Base-by-base conservation (phyloP, 2,888 invertebrate species). In the Hermodice carunculata region DNA sequence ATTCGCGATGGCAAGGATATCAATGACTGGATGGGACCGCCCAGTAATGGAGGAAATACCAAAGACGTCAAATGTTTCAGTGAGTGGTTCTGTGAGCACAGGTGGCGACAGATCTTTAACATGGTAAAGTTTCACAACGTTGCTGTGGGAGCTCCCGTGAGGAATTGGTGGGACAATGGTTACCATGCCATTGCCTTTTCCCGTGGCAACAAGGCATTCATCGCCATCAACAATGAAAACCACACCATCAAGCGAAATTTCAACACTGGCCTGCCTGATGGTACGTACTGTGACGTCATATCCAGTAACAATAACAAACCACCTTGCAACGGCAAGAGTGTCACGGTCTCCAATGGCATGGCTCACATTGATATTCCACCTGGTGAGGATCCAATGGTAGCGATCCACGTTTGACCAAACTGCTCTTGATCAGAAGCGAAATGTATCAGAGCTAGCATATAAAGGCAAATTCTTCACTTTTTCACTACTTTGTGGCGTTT, bases 371-470 rank as follows among this genome's bases (percentile, higher is more conserved):
- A 83, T 46, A 83, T 93, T 8, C 81, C 87, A 0, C 81, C 86
- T 28, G 49, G 8, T 1, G 59, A 59, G 48, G 93, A 94, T 80
- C 92, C 92, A 61, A 88, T 93, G 11, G 77, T 94, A 5, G 94
- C 93, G n/a, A 90, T 93, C 66, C 92, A 93, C 75, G 79, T 53
- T 3, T 54, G 31, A 53, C 44, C n/a, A n/a, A n/a, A n/a, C n/a
- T n/a, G n/a, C n/a, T n/a, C n/a, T n/a, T n/a, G n/a, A n/a, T n/a
- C n/a, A n/a, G n/a, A n/a, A n/a, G n/a, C n/a, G n/a, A n/a, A n/a
- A n/a, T n/a, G n/a, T n/a, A n/a, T n/a, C n/a, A n/a, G n/a, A n/a
- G n/a, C n/a, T n/a, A n/a, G n/a, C n/a, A n/a, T n/a, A n/a, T n/a
- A n/a, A n/a, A n/a, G n/a, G n/a, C n/a, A n/a, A n/a, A n/a, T n/a